phyloP scores from a whole-genome alignment of 2,888 invertebrate genomes.

The Acronicta aceris region DNA sequence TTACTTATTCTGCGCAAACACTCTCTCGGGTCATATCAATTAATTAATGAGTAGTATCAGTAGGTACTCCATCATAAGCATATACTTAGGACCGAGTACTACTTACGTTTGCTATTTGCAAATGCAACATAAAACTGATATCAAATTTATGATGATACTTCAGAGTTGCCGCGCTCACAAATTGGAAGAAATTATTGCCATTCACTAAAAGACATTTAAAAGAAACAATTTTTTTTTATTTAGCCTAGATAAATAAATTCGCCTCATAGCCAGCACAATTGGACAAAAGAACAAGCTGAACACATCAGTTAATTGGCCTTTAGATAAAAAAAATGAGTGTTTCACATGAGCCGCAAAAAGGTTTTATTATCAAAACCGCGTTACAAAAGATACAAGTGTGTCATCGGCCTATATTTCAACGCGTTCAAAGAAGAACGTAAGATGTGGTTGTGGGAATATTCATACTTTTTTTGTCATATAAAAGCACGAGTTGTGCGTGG shows the following conservation, averaged over 20 bases:
- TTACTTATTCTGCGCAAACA: background rate
- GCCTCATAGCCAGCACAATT: too few relatives aligned
- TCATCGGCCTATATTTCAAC: slow-evolving; percentile 24
- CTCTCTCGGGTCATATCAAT: background rate
- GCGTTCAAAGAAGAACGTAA: slow-evolving; percentile 30
- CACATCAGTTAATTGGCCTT: too few relatives aligned
- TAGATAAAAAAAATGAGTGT: too few relatives aligned
- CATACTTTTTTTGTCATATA: slow-evolving; percentile 4
- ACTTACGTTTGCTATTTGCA: background rate
- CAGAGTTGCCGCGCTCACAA: too few relatives aligned
- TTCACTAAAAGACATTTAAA: too few relatives aligned
- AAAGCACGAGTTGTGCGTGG: slow-evolving; percentile 44
- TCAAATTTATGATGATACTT: too few relatives aligned
- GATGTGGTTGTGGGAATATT: slow-evolving; percentile 8
- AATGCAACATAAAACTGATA: too few relatives aligned
- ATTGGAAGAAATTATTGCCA: too few relatives aligned
- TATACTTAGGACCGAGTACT: background rate
- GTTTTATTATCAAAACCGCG: background rate
- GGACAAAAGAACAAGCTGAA: too few relatives aligned
- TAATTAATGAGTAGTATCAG: slow-evolving; percentile 3
- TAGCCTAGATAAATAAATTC: too few relatives aligned
- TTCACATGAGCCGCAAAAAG: background rate
- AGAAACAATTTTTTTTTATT: too few relatives aligned
- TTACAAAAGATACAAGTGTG: slow-evolving; percentile 30
- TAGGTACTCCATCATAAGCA: slow-evolving; percentile 5